Evolutionary conservation across 2,797 vertebrate species (phyloP), one percentile per base, ranked within the genome.

Genomic region (Danio aesculapii): DNA sequence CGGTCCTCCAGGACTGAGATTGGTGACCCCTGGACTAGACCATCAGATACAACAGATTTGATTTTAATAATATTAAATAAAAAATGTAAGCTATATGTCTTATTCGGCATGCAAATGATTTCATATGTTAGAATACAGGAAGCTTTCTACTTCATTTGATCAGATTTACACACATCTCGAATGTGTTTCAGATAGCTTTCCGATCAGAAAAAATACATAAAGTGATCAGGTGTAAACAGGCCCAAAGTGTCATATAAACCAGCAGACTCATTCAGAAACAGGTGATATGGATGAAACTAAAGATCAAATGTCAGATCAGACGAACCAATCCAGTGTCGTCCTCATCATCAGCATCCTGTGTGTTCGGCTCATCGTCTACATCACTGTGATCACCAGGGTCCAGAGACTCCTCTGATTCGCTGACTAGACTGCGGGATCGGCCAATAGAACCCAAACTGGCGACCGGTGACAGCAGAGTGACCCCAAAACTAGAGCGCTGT

Each of bases 271-370:
- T 1, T 53, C 50, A 53, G 50, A 19, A 14, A 49, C 8, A 49
- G 49, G 11, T 39, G 47, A 11, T 44, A 4, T 10, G 0, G 52
- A 43, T 44, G 6, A n/a, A 81, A 74, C 44, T 16, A 57, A 64
- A 52, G 9, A 3, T 75, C 14, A 30, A 78, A 64, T 16, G 16
- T 52, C 17, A 71, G 17, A 59, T 19, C 47, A 50, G 47, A 85
- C 91, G 88, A 83, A 97, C 97, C 92, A 95, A 89, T 83, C 94
- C 94, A 75, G 90, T 92, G 19, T 96, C 95, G 72, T 97, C 95
- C 83, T 96, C 96, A 84, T 96, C 95, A 77, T 97, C 95, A 50
- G 95, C 95, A 84, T 97, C 96, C 72, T 91, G 93, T 79, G 93
- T 95, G 84, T 96, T 95, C 0, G 82, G 84, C 84, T 93, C 91